These are phyloP conservation scores for Phoenicopterus ruber DNA, from an alignment of 2,113 vertebrate species.

Conservation along the genomic window DNA sequence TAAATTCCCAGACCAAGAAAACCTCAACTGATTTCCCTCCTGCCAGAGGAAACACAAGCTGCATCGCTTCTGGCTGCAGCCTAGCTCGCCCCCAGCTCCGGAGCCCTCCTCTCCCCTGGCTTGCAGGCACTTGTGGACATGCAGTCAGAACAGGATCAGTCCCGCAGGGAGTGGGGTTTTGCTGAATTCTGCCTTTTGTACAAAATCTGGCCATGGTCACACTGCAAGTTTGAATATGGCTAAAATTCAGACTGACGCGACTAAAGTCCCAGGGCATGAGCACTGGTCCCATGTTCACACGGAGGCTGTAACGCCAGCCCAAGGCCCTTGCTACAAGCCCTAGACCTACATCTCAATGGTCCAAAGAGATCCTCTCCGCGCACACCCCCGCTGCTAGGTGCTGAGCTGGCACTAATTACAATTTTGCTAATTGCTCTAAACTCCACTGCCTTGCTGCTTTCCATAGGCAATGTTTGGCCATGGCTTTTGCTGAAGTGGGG, in stretches of 20 bases:
- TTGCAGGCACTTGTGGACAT: rapidly evolving
- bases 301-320: background rate
- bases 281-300: background rate
- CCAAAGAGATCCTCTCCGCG: background rate
- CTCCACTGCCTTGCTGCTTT: background rate
- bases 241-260: background rate
- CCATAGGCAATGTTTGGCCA: background rate
- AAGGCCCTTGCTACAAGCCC: background rate
- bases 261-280: background rate
- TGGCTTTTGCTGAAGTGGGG: background rate
- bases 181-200: background rate
- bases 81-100: background rate
- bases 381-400: background rate
- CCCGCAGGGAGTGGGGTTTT: background rate
- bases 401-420: constrained; percentile 33
- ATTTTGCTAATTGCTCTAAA: constrained; percentile 27
- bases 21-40: background rate
- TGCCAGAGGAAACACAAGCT: background rate
- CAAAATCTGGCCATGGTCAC: rapidly evolving
- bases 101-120: no score
- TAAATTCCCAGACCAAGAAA: background rate
- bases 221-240: rapidly evolving
- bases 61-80: background rate
- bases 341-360: background rate
- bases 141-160: background rate